Conservation (phyloP, 2,797 vertebrate species). For the Hirundo rustica region DNA sequence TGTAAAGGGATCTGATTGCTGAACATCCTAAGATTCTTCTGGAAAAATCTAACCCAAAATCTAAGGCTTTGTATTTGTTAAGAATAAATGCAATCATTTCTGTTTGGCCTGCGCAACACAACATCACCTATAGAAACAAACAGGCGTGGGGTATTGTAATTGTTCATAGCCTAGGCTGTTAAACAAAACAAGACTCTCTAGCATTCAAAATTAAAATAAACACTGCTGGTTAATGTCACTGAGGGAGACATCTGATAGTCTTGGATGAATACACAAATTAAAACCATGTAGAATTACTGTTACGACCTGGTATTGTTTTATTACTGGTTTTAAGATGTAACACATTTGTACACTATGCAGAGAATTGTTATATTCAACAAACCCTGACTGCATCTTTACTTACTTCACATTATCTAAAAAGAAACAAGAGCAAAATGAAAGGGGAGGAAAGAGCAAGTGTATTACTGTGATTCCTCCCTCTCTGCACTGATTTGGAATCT, state of each 20-base stretch:
- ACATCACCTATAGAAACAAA: slow-evolving; percentile 9
- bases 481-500: not conserved
- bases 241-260: not conserved
- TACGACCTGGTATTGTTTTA: not conserved
- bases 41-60: not conserved
- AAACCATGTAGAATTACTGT: not conserved
- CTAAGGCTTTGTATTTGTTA: not conserved
- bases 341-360: not conserved
- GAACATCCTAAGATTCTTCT: not conserved
- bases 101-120: not conserved
- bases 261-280: not conserved
- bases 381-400: not conserved
- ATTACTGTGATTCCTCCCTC: not conserved
- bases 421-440: not conserved
- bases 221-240: not conserved
- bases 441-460: not conserved
- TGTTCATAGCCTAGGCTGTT: not conserved
- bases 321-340: not conserved
- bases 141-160: not conserved
- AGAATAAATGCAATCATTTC: not conserved
- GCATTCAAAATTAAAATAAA: not conserved
- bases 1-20: not conserved
- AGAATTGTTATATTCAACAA: not conserved
- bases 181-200: not conserved
- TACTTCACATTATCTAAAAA: not conserved